A percentile compares a stretch with the other conserved stretches of the same genome.
These are phyloP conservation scores for Hycleus phaleratus DNA, from an alignment of 1,140 invertebrate genomes.

Conservation along the genomic window DNA sequence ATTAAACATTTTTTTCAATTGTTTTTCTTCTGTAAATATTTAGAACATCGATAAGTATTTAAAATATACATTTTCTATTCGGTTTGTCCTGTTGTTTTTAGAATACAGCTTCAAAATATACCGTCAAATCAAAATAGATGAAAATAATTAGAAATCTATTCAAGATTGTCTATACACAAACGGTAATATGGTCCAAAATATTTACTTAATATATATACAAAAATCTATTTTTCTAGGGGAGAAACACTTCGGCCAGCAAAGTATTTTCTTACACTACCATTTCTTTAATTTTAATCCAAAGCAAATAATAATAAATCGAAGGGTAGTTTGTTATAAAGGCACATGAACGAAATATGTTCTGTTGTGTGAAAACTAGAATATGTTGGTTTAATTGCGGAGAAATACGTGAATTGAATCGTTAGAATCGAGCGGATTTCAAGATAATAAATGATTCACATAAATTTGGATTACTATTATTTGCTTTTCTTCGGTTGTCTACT, in stretches of 20 bases:
- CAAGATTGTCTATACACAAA: slow-evolving; percentile 26
- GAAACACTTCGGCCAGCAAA: slow-evolving; percentile 23
- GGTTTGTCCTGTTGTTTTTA: slow-evolving; percentile 16
- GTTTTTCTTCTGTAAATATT: slow-evolving; percentile 7
- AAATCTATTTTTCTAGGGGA: background rate
- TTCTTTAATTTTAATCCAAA: slow-evolving; percentile 1
- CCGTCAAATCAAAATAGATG: slow-evolving; percentile 6
- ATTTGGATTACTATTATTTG: no score
- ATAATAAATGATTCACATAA: no score
- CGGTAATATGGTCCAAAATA: slow-evolving; percentile 26
- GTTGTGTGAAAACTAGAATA: background rate
- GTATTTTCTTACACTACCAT: background rate
- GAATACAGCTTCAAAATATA: slow-evolving; percentile 30
- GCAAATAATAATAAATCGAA: slow-evolving; percentile 1
- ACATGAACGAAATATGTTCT: slow-evolving; percentile 2
- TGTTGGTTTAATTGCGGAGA: background rate
- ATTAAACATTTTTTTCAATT: slow-evolving; percentile 5
- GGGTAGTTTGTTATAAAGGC: background rate
- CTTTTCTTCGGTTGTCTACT: no score
- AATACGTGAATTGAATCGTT: background rate
- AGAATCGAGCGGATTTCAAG: no score
- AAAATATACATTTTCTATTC: slow-evolving; percentile 26
- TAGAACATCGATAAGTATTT: slow-evolving; percentile 6
- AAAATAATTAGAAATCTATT: background rate
- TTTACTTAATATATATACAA: slow-evolving; percentile 10